Evolutionary conservation across 2,113 vertebrate species (phyloP), one percentile per base, ranked within the genome.

Genomic region (Heterotilapia buettikoferi): DNA sequence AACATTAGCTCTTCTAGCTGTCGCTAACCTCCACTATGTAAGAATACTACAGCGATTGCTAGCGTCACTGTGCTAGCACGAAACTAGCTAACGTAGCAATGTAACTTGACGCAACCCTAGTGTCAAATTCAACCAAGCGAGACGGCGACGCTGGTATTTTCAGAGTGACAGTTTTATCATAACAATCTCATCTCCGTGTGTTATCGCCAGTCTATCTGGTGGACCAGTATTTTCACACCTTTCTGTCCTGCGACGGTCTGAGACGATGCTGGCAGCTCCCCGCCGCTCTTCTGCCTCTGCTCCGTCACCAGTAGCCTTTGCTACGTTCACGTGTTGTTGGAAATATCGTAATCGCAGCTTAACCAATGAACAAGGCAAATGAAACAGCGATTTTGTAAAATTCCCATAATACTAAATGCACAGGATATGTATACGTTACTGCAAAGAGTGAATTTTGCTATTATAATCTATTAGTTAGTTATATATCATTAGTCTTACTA

Each of bases 201-300:
- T 83, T 50, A 21, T 47, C 4, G 57, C 6, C 5, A n/a, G 13
- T 13, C 57, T 73, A 68, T 59, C 21, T 9, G 31, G 24, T 52
- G 29, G 80, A 50, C 8, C 73, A 7, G 29, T 66, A 84, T 87
- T 91, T 85, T 57, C 83, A 87, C 92, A 92, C 95, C 92, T 93
- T 94, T 91, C 36, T 89, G 85, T 94, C 86, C 91, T 84, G 88
- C 84, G 88, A 66, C 82, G 89, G 53, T 89, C 56, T 59, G 93
- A 91, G 83, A 90, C 85, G 93, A 94, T 94, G 88, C 87, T 90
- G 91, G 80, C 93, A 86, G 94, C 87, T 88, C 86, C 78, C 87
- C 76, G 88, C 76, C 79, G 87, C 92, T 90, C 47, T 81, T 83
- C 93, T 84, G 87, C 56, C 89, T 84, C 88, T 80, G 79, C 90